phyloP scores from a whole-genome alignment of 2,113 vertebrate species.

The Prunella himalayana region DNA sequence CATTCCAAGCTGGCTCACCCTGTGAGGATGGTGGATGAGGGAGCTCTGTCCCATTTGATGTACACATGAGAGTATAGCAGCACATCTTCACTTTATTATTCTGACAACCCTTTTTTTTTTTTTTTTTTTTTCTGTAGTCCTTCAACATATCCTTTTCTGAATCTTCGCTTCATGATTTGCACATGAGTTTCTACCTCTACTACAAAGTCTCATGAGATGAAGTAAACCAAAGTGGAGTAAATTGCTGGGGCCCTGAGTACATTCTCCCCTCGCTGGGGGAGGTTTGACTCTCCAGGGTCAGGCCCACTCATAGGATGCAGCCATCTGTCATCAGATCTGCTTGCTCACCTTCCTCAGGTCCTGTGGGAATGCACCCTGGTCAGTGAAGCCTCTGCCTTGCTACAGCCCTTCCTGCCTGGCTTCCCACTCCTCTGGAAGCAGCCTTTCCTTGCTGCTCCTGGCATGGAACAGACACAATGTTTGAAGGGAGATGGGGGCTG shows the following conservation, averaged over 20 bases:
- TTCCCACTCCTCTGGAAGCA: not conserved
- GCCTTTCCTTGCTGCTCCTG: not conserved
- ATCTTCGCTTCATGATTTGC: not conserved
- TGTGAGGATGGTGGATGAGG: no score
- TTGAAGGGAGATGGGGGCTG: not conserved
- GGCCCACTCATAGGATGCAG: not conserved
- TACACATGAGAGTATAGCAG: not conserved
- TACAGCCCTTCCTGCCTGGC: not conserved
- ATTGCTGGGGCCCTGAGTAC: not conserved
- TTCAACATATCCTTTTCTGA: not conserved
- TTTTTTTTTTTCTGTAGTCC: not conserved
- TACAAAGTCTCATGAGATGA: not conserved
- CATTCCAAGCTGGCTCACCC: not conserved
- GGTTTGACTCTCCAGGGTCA: not conserved
- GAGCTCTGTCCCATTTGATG: not conserved
- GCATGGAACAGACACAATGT: not conserved
- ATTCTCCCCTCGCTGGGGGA: not conserved
- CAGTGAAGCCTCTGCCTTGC: not conserved
- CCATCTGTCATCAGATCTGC: not conserved
- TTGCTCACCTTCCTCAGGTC: not conserved
- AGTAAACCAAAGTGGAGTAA: not conserved
- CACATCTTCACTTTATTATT: not conserved
- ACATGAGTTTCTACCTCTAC: not conserved
- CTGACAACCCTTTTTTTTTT: not conserved
- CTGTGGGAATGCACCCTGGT: not conserved